These are phyloP conservation scores for Sylvicola cinctus DNA, from an alignment of 2,888 invertebrate species.

Conservation along the genomic window DNA sequence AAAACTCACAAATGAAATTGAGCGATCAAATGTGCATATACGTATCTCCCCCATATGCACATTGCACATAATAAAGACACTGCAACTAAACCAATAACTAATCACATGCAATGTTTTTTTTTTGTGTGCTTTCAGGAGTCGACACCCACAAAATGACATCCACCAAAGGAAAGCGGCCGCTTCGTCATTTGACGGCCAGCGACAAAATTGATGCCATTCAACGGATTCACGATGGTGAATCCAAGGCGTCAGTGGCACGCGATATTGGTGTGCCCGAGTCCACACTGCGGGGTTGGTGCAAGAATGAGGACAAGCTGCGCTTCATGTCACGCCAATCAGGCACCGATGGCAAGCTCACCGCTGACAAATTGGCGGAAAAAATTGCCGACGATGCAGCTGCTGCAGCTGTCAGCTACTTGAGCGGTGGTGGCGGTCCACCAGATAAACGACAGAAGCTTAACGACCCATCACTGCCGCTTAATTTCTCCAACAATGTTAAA, in stretches of 20 bases:
- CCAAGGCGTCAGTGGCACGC: constrained; percentile 66
- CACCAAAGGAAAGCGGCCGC: constrained; percentile 56
- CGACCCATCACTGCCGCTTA: constrained; percentile 17
- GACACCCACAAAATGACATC: too few relatives aligned
- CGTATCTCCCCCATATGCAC: too few relatives aligned
- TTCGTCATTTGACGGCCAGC: constrained; percentile 51
- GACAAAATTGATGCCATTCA: constrained; percentile 68
- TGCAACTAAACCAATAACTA: too few relatives aligned
- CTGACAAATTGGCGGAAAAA: constrained; percentile 19
- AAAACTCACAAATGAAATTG: too few relatives aligned
- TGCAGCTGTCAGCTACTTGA: constrained; percentile 12
- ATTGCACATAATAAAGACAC: too few relatives aligned
- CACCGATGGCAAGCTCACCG: constrained; percentile 34
- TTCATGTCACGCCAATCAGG: constrained; percentile 50
- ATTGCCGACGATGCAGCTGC: constrained; percentile 15
- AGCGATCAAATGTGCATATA: too few relatives aligned
- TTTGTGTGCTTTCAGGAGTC: too few relatives aligned
- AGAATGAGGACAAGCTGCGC: constrained; percentile 57
- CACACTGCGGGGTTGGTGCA: constrained; percentile 72
- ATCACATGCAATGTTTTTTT: too few relatives aligned
- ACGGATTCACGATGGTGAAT: constrained; percentile 65
- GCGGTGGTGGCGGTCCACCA: constrained; percentile 15
- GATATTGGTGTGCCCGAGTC: constrained; percentile 76
- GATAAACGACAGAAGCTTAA: constrained; percentile 23
- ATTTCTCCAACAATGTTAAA: constrained; percentile 17